Percentiles rank a stretch among this genome's conserved stretches.
Conservation (phyloP, 2,797 vertebrate species). For the Pipistrellus nathusii region DNA sequence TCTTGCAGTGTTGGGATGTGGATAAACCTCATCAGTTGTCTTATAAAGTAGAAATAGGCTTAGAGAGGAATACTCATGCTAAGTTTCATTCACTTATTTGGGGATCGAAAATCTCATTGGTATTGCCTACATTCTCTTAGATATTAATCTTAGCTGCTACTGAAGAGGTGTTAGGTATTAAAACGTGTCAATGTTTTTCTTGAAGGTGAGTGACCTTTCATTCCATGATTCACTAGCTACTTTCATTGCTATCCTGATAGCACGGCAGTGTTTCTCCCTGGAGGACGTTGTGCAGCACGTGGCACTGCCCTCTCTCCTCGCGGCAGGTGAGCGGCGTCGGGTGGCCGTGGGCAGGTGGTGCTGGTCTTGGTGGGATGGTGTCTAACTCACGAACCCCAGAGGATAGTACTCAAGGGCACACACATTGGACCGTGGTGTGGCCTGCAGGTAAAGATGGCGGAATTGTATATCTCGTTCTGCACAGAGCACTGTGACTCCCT, state of each 20-base stretch:
- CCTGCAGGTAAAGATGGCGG: neutral
- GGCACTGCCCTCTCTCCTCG: conserved; percentile 88
- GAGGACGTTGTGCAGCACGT: conserved; percentile 89
- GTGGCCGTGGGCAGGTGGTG: rapidly evolving
- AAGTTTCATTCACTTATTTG: neutral
- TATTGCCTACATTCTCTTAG: conserved; percentile 61
- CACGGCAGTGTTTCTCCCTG: conserved; percentile 89
- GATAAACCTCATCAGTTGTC: neutral
- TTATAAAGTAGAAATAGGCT: neutral
- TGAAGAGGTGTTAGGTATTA: conserved; percentile 71
- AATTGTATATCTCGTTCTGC: neutral
- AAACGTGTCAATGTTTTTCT: conserved; percentile 79
- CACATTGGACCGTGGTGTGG: rapidly evolving
- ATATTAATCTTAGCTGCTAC: conserved; percentile 40
- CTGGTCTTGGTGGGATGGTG: neutral
- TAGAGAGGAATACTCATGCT: neutral
- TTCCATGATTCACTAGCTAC: conserved; percentile 90
- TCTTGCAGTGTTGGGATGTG: neutral
- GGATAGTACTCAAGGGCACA: rapidly evolving
- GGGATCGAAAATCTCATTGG: neutral
- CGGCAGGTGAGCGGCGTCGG: conserved; percentile 82
- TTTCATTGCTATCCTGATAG: conserved; percentile 88
- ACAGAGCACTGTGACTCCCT: neutral
- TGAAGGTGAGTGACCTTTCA: conserved; percentile 89
- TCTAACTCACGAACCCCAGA: neutral